phyloP scores from a whole-genome alignment of 2,113 vertebrate genomes.

The Seriola dumerili region DNA sequence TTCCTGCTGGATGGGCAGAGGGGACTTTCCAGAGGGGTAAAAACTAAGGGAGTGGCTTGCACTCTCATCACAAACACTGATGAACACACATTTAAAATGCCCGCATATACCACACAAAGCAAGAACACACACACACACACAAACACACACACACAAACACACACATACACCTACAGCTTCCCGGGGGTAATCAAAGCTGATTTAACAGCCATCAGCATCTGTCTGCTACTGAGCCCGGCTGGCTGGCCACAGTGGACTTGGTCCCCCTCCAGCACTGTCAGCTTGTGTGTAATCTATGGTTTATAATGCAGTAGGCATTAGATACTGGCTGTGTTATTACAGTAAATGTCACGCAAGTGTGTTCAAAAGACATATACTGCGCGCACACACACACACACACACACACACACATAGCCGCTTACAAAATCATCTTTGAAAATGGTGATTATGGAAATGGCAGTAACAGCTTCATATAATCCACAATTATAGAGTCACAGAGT shows the following conservation, averaged over 20 bases:
- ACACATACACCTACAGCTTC: constrained; percentile 35
- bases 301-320: constrained; percentile 60
- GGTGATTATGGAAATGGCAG: constrained; percentile 31
- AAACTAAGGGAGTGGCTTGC: constrained; percentile 47
- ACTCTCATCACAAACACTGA: constrained; percentile 38
- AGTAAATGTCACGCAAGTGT: constrained; percentile 39
- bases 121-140: constrained; percentile 16
- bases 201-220: constrained; percentile 67
- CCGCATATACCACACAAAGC: constrained; percentile 10
- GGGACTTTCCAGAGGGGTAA: constrained; percentile 67
- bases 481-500: neutral
- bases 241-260: constrained; percentile 55
- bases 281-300: constrained; percentile 60
- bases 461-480: constrained; percentile 37
- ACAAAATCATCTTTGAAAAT: constrained; percentile 28
- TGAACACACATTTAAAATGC: constrained; percentile 21
- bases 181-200: constrained; percentile 57
- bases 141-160: constrained; percentile 28
- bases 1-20: constrained; percentile 65
- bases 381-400: neutral
- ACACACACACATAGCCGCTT: constrained; percentile 22
- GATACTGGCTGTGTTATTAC: constrained; percentile 49
- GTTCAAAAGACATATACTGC: constrained; percentile 19
- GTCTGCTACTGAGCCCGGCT: constrained; percentile 44
- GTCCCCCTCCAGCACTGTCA: constrained; percentile 52